Conservation (phyloP, 1,140 invertebrate species). For the Pseudomyrmex cubaensis region DNA sequence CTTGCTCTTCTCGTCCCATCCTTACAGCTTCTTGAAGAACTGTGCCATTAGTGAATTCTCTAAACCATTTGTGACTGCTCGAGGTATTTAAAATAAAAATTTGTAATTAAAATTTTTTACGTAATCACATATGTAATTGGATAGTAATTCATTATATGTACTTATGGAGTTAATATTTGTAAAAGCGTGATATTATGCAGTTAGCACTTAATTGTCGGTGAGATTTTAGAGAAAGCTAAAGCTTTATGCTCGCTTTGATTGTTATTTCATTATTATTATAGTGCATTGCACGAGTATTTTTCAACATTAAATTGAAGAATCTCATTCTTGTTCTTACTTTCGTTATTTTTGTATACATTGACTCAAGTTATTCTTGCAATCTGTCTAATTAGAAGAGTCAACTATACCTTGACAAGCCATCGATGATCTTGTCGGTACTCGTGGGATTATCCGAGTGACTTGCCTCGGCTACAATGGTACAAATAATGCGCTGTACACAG, state of each 20-base stretch:
- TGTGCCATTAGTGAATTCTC: conserved; percentile 77
- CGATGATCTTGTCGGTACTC: conserved; percentile 82
- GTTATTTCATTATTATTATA: not conserved
- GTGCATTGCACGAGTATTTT: not conserved
- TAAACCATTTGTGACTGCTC: conserved; percentile 76
- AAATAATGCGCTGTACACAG: conserved; percentile 80
- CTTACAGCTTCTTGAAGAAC: conserved; percentile 77
- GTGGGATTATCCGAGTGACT: conserved; percentile 71
- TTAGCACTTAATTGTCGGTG: not conserved
- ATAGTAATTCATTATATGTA: no score
- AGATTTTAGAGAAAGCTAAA: not conserved
- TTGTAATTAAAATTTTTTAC: not conserved
- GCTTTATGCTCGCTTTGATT: not conserved
- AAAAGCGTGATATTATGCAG: not conserved
- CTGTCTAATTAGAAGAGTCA: not conserved
- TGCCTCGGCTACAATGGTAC: conserved; percentile 75
- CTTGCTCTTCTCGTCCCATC: conserved; percentile 64
- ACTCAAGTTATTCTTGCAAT: no score
- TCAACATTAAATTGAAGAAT: not conserved
- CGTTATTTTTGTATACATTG: not conserved
- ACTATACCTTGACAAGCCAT: conserved; percentile 80
- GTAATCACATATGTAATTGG: not conserved
- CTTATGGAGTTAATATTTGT: no score
- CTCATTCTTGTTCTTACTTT: not conserved
- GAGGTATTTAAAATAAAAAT: not conserved